phyloP scores from a whole-genome alignment of 2,888 invertebrate genomes.

The Agrotis puta region DNA sequence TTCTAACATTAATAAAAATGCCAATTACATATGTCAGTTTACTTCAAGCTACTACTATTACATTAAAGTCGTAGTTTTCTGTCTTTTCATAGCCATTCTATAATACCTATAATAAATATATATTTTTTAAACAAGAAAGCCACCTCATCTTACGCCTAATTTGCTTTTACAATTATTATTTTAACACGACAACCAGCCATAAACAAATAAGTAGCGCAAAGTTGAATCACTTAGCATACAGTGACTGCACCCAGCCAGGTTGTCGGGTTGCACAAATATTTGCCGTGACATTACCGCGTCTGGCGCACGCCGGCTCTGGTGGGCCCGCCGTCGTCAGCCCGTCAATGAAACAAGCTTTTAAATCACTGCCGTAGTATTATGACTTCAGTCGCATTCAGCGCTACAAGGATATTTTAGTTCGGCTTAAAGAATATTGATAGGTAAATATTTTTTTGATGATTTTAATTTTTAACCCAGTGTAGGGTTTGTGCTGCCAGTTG shows the following conservation, averaged over 20 bases:
- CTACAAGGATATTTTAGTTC: background rate
- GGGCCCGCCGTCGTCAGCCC: background rate
- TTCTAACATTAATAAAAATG: too few relatives aligned
- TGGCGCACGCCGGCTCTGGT: conserved; percentile 5
- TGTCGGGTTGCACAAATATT: conserved; percentile 64
- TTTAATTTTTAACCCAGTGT: too few relatives aligned
- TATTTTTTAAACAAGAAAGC: background rate
- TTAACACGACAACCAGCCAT: background rate
- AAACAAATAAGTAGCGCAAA: conserved; percentile 16
- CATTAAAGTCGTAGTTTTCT: too few relatives aligned
- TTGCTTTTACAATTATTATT: conserved; percentile 11
- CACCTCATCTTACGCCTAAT: background rate
- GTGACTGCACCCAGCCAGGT: conserved; percentile 22
- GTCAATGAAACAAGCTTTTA: conserved; percentile 42
- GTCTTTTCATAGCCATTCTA: too few relatives aligned
- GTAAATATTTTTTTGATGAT: too few relatives aligned
- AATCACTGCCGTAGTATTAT: conserved; percentile 4
- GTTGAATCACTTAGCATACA: conserved; percentile 33
- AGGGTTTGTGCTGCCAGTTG: too few relatives aligned
- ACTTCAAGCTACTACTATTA: too few relatives aligned
- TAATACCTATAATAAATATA: too few relatives aligned
- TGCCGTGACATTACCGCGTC: conserved; percentile 57
- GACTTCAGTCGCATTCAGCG: background rate
- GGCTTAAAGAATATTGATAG: background rate
- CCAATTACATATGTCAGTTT: too few relatives aligned